Percentiles rank a stretch among this genome's conserved stretches.
Conservation (phyloP, 2,113 vertebrate species). For the Natator depressus region DNA sequence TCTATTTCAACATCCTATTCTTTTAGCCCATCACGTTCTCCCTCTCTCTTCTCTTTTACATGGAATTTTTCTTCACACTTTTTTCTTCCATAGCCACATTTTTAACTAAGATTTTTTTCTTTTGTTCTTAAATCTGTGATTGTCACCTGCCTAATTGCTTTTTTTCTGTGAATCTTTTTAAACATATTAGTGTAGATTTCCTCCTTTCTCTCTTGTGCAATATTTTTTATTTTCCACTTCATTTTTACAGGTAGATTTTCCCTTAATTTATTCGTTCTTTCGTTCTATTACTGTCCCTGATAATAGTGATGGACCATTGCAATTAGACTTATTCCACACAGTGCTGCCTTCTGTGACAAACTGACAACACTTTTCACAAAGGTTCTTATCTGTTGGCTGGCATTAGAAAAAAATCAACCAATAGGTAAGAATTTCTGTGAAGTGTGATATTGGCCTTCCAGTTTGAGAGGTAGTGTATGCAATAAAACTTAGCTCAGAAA, state of each 20-base stretch:
- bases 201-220: neutral
- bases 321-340: conserved; percentile 46
- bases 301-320: conserved; percentile 29
- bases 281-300: neutral
- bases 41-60: neutral
- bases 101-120: neutral
- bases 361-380: neutral
- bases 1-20: neutral
- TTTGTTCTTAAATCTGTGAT: neutral
- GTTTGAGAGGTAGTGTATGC: neutral
- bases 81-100: neutral
- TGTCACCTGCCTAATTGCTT: neutral
- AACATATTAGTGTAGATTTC: conserved; percentile 7
- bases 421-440: conserved; percentile 22
- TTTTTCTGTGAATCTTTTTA: neutral
- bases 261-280: neutral
- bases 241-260: neutral
- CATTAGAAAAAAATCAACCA: conserved; percentile 52
- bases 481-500: neutral
- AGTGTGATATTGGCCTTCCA: neutral
- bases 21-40: neutral
- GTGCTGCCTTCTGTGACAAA: conserved; percentile 32
- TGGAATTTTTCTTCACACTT: neutral
- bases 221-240: neutral
- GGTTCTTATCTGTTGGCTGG: conserved; percentile 53